phyloP scores from a whole-genome alignment of 2,113 vertebrate species.

The Otocyon megalotis region DNA sequence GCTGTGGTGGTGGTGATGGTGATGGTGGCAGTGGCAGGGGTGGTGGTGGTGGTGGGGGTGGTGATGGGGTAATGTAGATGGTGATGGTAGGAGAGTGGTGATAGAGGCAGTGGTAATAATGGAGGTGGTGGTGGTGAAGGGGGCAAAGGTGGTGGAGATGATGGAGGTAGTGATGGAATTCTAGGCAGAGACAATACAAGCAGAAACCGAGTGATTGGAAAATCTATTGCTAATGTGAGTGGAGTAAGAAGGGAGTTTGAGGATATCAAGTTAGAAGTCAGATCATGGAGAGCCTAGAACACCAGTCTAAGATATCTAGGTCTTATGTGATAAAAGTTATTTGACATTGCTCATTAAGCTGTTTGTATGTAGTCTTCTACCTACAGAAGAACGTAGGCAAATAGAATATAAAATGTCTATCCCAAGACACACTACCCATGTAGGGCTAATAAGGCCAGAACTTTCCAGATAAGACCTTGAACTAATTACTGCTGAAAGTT shows the following conservation, averaged over 20 bases:
- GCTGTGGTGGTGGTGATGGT: not conserved
- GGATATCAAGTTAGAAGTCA: not conserved
- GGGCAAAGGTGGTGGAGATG: not conserved
- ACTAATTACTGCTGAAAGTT: slow-evolving; percentile 13
- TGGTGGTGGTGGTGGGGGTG: not conserved
- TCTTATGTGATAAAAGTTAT: not conserved
- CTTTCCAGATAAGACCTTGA: slow-evolving; percentile 42
- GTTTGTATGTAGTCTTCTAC: not conserved
- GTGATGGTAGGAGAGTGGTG: not conserved
- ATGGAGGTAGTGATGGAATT: not conserved
- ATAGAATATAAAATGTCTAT: not conserved
- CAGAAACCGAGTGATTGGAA: not conserved
- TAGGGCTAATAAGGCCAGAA: not conserved
- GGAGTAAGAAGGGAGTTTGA: not conserved
- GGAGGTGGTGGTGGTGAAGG: no score
- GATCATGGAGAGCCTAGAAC: not conserved
- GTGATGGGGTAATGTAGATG: no score
- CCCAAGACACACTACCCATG: not conserved
- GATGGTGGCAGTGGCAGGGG: not conserved
- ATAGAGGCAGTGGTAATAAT: no score
- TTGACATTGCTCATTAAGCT: not conserved
- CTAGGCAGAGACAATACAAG: not conserved
- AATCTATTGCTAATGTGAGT: not conserved
- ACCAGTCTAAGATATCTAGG: not conserved
- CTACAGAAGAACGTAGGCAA: not conserved